Evolutionary conservation across 2,113 vertebrate genomes (phyloP), one percentile per base, ranked within the genome.

Genomic region (Archilochus colubris): DNA sequence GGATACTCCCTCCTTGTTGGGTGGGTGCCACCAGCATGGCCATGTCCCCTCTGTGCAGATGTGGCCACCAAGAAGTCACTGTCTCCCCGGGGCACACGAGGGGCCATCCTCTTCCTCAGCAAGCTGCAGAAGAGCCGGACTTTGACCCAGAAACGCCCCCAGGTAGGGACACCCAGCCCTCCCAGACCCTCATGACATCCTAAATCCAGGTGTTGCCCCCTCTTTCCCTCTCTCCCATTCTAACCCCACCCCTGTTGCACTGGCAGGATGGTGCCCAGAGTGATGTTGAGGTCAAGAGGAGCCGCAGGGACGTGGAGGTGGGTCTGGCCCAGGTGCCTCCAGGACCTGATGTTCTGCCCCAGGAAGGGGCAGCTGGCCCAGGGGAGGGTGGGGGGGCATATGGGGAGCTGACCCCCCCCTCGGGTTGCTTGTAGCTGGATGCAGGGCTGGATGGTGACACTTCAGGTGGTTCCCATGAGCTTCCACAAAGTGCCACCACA

Each of bases 81-180:
- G 53, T 94, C 93, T n/a, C 89, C 91, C 97, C 19, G 43, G 3
- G 96, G 96, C 80, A 97, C 97, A 1, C 96, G 98, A 89, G 98
- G 98, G 0, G 99, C 98, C 20, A 95, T 99, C 80, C 97, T 98
- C 14, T 99, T 99, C 97, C 98, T 99, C 91, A 99, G 96, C 97
- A 99, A 98, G 93, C 98, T 99, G 54, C 99, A 99, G 95, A 98
- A 98, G 95, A 98, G 97, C 82, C 97, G 98, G 19, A 96, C 18
- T 67, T 53, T 96, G 84, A 97, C 98, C 53, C 98, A 98, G 80
- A 98, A 98, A 82, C 98, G 89, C 1, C 20, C 58, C 68, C 96
- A 97, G 96, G 97, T 98, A 88, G 82, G 22, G 17, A 12, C 21
- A 18, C 12, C 58, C 14, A 23, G 12, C 58, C 23, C 23, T 53